Percentiles rank a stretch among this genome's conserved stretches.
phyloP scores from a whole-genome alignment of 2,113 vertebrate genomes.

The Nyctibius bracteatus region DNA sequence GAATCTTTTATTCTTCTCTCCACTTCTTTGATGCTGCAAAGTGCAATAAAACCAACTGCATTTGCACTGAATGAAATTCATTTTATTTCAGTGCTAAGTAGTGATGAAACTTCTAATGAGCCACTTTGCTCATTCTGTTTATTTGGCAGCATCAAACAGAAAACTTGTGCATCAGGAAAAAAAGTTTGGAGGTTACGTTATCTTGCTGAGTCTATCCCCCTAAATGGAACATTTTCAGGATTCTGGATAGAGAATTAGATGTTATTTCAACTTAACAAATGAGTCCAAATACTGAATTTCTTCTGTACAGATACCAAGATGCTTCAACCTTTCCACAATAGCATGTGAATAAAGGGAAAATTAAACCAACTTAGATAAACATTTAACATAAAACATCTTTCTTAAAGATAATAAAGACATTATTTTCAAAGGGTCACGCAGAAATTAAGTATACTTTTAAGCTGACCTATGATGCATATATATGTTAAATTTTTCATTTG shows the following conservation, averaged over 20 bases:
- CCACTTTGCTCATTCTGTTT: not conserved
- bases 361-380: not conserved
- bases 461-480: not conserved
- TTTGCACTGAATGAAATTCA: not conserved
- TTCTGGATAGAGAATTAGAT: not conserved
- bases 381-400: not conserved
- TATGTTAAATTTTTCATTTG: not conserved
- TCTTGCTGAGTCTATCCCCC: not conserved
- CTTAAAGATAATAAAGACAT: not conserved
- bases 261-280: not conserved
- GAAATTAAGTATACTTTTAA: not conserved
- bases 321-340: not conserved
- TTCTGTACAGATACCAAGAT: not conserved
- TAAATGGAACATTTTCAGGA: not conserved
- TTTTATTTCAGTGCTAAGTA: not conserved
- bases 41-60: not conserved
- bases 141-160: not conserved
- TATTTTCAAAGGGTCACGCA: not conserved
- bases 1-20: conserved; percentile 10
- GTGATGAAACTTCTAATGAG: conserved; percentile 15
- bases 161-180: not conserved
- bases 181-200: not conserved
- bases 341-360: not conserved
- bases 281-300: not conserved
- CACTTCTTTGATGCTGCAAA: not conserved